These are phyloP conservation scores for Hypsibius dujardini DNA, from an alignment of 1,140 invertebrate species.

Conservation along the genomic window DNA sequence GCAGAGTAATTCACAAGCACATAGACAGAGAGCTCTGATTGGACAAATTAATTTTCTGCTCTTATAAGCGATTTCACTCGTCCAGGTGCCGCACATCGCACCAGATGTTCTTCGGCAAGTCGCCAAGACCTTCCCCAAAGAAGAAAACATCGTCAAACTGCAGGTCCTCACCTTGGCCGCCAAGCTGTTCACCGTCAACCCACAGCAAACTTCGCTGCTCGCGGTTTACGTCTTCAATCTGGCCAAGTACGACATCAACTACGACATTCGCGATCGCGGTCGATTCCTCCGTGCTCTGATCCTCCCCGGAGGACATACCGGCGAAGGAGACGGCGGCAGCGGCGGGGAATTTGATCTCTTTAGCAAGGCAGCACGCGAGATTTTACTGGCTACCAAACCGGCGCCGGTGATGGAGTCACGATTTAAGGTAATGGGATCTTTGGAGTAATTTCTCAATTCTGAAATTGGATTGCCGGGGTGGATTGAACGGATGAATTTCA, in stretches of 20 bases:
- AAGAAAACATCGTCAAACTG: conserved; percentile 87
- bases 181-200: conserved; percentile 60
- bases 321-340: conserved; percentile 14
- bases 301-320: conserved; percentile 19
- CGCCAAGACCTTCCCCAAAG: conserved; percentile 76
- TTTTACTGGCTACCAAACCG: conserved; percentile 79
- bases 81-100: conserved; percentile 52
- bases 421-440: conserved; percentile 31
- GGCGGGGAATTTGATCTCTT: neutral
- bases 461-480: no score
- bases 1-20: no score
- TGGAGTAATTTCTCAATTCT: no score
- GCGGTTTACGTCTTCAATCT: conserved; percentile 88
- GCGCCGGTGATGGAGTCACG: conserved; percentile 59
- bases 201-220: conserved; percentile 61
- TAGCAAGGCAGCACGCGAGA: conserved; percentile 31
- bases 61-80: no score
- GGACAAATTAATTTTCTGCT: no score
- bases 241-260: conserved; percentile 92
- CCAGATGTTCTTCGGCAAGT: conserved; percentile 79
- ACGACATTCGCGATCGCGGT: conserved; percentile 86
- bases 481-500: no score
- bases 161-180: conserved; percentile 87
- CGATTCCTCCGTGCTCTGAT: conserved; percentile 66
- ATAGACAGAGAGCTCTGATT: no score